Conservation (phyloP, 2,113 vertebrate species). For the Cheirogaleus medius region DNA sequence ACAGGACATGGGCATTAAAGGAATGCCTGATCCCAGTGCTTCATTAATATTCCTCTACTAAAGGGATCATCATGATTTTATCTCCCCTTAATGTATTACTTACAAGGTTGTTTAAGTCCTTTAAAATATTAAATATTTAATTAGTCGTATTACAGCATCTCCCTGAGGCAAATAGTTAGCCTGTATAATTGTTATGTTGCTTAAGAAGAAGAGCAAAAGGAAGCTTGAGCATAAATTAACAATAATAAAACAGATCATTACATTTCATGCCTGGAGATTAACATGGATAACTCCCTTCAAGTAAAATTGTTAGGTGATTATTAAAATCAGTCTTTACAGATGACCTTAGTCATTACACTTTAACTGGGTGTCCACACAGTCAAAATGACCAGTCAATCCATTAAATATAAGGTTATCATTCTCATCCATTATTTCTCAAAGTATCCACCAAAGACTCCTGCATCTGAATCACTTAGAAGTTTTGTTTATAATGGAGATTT, state of each 20-base stretch:
- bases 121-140: conserved; percentile 81
- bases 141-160: conserved; percentile 68
- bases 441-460: not conserved
- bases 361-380: not conserved
- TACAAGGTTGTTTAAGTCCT: conserved; percentile 77
- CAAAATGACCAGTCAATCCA: conserved; percentile 56
- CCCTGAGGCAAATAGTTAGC: conserved; percentile 73
- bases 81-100: conserved; percentile 64
- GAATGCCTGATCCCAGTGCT: not conserved
- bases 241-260: conserved; percentile 78
- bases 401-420: conserved; percentile 44
- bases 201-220: conserved; percentile 72
- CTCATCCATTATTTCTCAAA: conserved; percentile 33
- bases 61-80: conserved; percentile 63
- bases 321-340: conserved; percentile 66
- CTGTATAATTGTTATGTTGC: conserved; percentile 70
- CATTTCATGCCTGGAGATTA: conserved; percentile 66
- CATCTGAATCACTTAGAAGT: not conserved
- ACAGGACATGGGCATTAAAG: not conserved
- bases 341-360: conserved; percentile 66
- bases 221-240: conserved; percentile 73
- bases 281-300: conserved; percentile 59
- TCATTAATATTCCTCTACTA: conserved; percentile 58
- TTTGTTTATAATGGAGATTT: conserved; percentile 39
- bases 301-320: conserved; percentile 67